Percentiles rank a stretch among this genome's conserved stretches.
These are phyloP conservation scores for Protonemura montana DNA, from an alignment of 2,888 invertebrate genomes.

Conservation along the genomic window DNA sequence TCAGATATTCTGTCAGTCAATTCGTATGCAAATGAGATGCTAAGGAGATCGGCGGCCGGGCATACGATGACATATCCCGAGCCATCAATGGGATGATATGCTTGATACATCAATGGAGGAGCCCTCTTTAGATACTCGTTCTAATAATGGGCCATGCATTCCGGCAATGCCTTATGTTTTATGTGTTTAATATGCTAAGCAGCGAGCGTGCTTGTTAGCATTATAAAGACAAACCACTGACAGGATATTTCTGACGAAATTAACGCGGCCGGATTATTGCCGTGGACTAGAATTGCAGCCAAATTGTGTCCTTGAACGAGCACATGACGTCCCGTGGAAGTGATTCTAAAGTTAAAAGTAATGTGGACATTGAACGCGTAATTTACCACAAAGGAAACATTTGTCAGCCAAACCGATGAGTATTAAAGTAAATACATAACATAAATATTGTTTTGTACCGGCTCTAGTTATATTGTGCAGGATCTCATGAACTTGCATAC, in stretches of 20 bases:
- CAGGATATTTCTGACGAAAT: neutral
- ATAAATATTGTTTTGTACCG: no score
- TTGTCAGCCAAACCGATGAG: no score
- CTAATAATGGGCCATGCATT: neutral
- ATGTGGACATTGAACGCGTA: no score
- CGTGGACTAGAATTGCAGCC: no score
- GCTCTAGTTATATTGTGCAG: no score
- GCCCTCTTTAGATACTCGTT: neutral
- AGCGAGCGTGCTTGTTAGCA: neutral
- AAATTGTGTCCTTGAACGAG: no score
- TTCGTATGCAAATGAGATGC: neutral
- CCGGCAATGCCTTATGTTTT: neutral
- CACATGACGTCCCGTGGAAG: no score
- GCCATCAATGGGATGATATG: neutral
- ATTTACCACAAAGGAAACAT: no score
- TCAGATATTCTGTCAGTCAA: neutral
- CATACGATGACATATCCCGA: neutral
- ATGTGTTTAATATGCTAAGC: neutral
- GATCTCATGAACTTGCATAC: no score
- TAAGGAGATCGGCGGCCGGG: neutral
- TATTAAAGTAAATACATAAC: no score
- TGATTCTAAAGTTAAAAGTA: no score
- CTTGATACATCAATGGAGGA: neutral
- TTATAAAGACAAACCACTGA: neutral
- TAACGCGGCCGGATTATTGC: no score